Conservation (phyloP, 1,140 invertebrate species). For the Hylaeus volcanicus region DNA sequence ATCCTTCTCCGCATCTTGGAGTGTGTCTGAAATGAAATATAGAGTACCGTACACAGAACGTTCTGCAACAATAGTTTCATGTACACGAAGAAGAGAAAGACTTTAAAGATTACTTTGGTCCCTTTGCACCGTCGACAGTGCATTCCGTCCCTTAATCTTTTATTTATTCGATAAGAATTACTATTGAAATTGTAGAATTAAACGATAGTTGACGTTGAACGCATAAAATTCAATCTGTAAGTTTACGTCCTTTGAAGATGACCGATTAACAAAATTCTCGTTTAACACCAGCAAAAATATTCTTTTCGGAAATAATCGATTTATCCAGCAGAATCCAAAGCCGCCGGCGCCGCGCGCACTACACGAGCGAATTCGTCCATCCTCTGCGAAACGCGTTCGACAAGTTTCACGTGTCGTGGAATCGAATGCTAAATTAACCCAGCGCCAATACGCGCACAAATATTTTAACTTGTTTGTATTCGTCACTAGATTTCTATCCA, state of each 20-base stretch:
- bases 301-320: conserved; percentile 73
- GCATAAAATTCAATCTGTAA: too few relatives aligned
- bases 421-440: background rate
- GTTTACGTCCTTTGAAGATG: too few relatives aligned
- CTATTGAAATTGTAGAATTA: too few relatives aligned
- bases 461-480: too few relatives aligned
- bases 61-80: conserved; percentile 27
- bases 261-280: too few relatives aligned
- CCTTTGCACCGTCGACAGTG: background rate
- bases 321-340: conserved; percentile 36
- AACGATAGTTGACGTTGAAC: too few relatives aligned
- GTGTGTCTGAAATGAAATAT: conserved; percentile 77
- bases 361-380: conserved; percentile 32
- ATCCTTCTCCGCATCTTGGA: conserved; percentile 78
- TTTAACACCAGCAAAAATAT: too few relatives aligned
- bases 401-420: background rate
- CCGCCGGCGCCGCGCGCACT: conserved; percentile 34
- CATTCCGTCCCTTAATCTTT: too few relatives aligned
- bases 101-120: background rate
- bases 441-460: too few relatives aligned
- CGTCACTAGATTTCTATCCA: too few relatives aligned
- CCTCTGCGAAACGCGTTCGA: background rate
- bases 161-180: too few relatives aligned
- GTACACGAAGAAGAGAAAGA: background rate
- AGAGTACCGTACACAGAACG: conserved; percentile 60